Base-by-base conservation (phyloP, 53 echinoderm and acorn worm species). In the Apostichopus leukothele region DNA sequence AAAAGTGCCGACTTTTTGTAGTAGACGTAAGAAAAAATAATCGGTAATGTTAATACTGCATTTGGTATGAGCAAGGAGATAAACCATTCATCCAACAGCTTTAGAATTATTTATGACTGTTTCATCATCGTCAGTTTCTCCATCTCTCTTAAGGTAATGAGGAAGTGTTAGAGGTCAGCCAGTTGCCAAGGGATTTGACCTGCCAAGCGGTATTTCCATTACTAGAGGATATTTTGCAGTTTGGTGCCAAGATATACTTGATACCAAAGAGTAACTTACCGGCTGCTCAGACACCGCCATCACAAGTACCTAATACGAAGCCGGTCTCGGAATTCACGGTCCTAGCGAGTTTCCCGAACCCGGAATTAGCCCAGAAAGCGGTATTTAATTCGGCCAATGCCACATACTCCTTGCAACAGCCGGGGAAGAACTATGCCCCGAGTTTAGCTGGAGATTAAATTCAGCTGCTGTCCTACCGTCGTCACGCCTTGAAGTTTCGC, bases 221-320 rank as follows among this genome's bases (percentile, higher is more conserved):
- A 75, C 84, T 97, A 14, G 92, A 93, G 53, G 97, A 95, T 7
- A 89, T 92, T 0, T 67, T 76, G 18, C 95, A 95, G 50, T 73
- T 92, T 14, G 91, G 94, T 21, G 95, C 94, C 11, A 94, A 97
- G 77, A 92, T 95, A 18, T 88, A 89, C 63, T 97, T 95, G 97
- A 87, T 94, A n/a, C 92, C 92, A 76, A 93, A 93, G 67, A 81
- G 55, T 50, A 86, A 79, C n/a, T 85, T 87, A 6, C 90, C 86
- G 26, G 77, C 90, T 7, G 80, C 84, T 61, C 90, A 76, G 53
- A 83, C 86, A 52, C 75, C 91, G 14, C 74, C 50, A 73, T 90
- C 84, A 11, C 94, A 94, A 88, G 92, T 92, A 53, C 93, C 92
- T 89, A 87, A 71, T 50, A 87, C 93, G 18, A 95, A 97, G 52